phyloP scores from a whole-genome alignment of 2,888 invertebrate species.

The Erebia palarica region DNA sequence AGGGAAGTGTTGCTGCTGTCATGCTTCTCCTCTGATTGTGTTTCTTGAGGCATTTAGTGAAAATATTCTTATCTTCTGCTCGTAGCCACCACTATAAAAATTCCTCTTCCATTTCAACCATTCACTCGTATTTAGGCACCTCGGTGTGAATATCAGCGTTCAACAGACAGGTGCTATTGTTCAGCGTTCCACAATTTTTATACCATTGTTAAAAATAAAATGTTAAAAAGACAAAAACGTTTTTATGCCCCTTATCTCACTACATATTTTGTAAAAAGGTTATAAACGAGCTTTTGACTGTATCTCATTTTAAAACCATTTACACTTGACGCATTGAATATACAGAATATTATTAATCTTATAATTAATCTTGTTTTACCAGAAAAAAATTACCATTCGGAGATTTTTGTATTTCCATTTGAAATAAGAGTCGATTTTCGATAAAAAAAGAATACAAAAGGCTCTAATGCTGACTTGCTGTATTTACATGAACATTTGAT shows the following conservation, averaged over 20 bases:
- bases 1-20: no score
- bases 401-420: slow-evolving; percentile 30
- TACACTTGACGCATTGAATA: slow-evolving; percentile 1
- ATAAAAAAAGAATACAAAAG: slow-evolving; percentile 34
- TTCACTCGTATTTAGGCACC: neutral
- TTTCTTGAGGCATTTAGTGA: neutral
- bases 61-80: neutral
- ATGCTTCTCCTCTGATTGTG: no score
- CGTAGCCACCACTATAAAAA: neutral
- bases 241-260: slow-evolving; percentile 2
- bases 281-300: slow-evolving; percentile 16
- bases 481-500: slow-evolving; percentile 55
- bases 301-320: slow-evolving; percentile 2
- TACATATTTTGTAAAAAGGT: slow-evolving; percentile 8
- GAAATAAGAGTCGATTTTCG: slow-evolving; percentile 22
- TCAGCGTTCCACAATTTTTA: slow-evolving; percentile 7
- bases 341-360: neutral
- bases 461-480: slow-evolving; percentile 38
- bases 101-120: neutral
- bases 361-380: slow-evolving; percentile 16
- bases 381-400: slow-evolving; percentile 17
- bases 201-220: slow-evolving; percentile 15
- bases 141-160: neutral
- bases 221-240: neutral
- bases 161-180: slow-evolving; percentile 9